Evolutionary conservation across 2,888 invertebrate species (phyloP).

Genomic region (Serripes groenlandicus): DNA sequence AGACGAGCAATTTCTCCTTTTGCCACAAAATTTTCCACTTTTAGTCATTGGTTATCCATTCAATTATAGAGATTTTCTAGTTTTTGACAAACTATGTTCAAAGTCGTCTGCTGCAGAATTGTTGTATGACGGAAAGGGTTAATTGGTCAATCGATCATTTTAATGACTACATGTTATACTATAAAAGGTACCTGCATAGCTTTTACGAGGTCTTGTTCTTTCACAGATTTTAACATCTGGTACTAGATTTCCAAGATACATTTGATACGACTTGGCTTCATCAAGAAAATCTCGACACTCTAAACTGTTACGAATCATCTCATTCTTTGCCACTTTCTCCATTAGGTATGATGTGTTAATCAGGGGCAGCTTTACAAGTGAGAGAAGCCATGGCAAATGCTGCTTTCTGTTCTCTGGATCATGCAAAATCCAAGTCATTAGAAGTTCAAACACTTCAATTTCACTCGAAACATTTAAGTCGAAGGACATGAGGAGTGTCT

Average conservation of each 20-base stretch:
- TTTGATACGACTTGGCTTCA: conserved; percentile 86
- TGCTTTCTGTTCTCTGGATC: conserved; percentile 80
- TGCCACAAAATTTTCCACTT: not conserved
- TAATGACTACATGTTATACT: not conserved
- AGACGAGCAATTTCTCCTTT: not conserved
- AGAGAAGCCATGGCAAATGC: conserved; percentile 81
- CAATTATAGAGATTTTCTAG: not conserved
- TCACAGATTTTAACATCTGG: conserved; percentile 81
- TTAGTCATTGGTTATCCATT: not conserved
- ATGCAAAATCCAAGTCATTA: conserved; percentile 86
- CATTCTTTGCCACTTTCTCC: conserved; percentile 83
- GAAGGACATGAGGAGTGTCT: conserved; percentile 80
- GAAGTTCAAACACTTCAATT: conserved; percentile 85
- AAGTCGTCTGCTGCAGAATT: no score
- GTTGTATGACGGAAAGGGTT: not conserved
- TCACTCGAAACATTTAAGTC: conserved; percentile 83
- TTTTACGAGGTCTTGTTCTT: conserved; percentile 86
- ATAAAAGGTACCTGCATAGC: conserved; percentile 85
- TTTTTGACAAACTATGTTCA: no score
- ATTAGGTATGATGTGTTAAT: conserved; percentile 85
- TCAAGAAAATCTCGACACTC: conserved; percentile 86
- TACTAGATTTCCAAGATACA: conserved; percentile 84
- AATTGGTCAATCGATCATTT: not conserved
- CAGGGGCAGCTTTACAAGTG: conserved; percentile 85
- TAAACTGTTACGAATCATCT: conserved; percentile 80